Percentiles rank a stretch among this genome's conserved stretches.
Conservation (phyloP, 2,113 vertebrate species). For the Dipodomys spectabilis region DNA sequence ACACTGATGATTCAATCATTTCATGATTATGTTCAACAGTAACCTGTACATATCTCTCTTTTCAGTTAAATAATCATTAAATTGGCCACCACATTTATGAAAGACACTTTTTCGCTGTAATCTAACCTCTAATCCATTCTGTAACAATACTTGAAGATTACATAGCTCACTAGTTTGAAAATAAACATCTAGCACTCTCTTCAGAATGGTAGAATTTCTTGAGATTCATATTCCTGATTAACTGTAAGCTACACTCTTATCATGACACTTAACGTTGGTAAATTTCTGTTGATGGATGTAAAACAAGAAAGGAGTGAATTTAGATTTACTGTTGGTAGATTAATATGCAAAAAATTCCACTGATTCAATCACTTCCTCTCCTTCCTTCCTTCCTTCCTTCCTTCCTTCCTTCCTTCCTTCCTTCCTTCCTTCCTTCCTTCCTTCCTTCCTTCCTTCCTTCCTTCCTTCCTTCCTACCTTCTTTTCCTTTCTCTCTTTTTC, state of each 20-base stretch:
- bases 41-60: neutral
- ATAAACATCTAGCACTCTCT: neutral
- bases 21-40: neutral
- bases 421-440: no score
- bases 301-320: neutral
- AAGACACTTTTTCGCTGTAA: no score
- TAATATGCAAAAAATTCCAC: neutral
- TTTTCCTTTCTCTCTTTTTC: neutral
- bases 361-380: no score
- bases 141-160: neutral
- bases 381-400: no score
- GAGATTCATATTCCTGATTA: neutral
- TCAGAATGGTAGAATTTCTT: neutral
- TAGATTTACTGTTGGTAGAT: neutral
- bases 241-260: neutral
- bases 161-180: neutral
- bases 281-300: neutral
- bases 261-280: neutral
- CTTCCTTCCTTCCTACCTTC: neutral
- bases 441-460: no score
- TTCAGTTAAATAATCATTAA: neutral
- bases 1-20: neutral
- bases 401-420: no score
- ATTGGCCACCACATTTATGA: neutral
- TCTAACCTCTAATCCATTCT: neutral